Evolutionary conservation across 2,888 invertebrate species (phyloP).

Genomic region (Gryllus longicercus): DNA sequence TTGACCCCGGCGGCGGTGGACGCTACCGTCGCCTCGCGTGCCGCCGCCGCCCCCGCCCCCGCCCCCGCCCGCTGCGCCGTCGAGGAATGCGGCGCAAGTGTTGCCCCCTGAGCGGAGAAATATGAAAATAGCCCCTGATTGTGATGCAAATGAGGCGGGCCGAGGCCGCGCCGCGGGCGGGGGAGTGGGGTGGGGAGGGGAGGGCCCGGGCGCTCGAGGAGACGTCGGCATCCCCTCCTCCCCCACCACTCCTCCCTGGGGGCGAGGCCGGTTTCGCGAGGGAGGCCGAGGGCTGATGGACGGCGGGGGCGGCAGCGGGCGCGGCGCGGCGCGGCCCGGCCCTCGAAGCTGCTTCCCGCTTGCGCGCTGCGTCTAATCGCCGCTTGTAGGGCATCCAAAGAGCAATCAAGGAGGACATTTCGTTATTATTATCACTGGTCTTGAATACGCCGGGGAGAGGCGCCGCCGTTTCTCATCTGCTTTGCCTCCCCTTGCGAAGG

Average conservation of each 20-base stretch:
- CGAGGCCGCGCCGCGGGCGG: not conserved
- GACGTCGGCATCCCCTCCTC: not conserved
- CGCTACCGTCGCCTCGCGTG: not conserved
- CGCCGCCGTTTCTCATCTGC: not conserved
- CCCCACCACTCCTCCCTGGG: no score
- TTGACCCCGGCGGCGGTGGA: not conserved
- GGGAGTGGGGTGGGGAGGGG: not conserved
- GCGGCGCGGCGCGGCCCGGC: not conserved
- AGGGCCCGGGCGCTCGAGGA: not conserved
- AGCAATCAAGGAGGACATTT: constrained; percentile 1
- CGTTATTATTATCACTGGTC: constrained; percentile 4
- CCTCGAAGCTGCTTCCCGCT: not conserved
- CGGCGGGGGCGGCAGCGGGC: not conserved
- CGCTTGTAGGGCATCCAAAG: no score
- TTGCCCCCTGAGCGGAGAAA: constrained; percentile 8
- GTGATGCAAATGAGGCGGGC: constrained; percentile 17
- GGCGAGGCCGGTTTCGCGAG: no score
- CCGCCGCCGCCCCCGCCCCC: not conserved
- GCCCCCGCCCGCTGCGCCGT: not conserved
- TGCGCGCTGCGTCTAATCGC: no score
- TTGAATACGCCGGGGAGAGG: not conserved
- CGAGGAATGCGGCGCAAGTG: constrained; percentile 6
- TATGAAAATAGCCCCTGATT: constrained; percentile 17
- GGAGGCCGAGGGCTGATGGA: not conserved
- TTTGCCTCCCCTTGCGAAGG: not conserved